A percentile compares a stretch with the other conserved stretches of the same genome.
These are phyloP conservation scores for Eulemur rufifrons DNA, from an alignment of 2,113 vertebrate genomes.

Conservation along the genomic window DNA sequence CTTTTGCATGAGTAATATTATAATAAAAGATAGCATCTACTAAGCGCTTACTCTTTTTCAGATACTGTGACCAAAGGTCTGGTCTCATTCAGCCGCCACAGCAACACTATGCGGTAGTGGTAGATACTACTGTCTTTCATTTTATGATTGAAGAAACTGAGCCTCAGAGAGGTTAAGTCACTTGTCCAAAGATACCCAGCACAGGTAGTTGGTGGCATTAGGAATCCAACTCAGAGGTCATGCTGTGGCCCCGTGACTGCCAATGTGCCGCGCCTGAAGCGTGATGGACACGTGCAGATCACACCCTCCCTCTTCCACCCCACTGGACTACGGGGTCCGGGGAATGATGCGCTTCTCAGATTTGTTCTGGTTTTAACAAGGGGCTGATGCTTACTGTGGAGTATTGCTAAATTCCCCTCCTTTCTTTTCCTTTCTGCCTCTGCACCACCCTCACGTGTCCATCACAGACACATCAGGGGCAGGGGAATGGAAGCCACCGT, in stretches of 20 bases:
- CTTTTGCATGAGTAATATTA: neutral
- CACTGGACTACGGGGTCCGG: neutral
- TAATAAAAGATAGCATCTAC: neutral
- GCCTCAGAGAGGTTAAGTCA: neutral
- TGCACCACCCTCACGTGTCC: neutral
- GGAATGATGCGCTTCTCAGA: neutral
- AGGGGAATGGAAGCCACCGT: neutral
- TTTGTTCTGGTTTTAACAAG: neutral
- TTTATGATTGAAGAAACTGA: neutral
- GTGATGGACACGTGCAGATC: neutral
- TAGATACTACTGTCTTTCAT: neutral
- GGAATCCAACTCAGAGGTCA: neutral
- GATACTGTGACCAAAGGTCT: neutral
- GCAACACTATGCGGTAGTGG: too few relatives aligned
- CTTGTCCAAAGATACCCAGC: neutral
- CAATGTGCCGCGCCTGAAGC: neutral
- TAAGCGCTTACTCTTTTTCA: neutral
- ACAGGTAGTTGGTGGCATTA: neutral
- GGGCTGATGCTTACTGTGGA: neutral
- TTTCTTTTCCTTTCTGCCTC: neutral
- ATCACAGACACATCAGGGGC: neutral
- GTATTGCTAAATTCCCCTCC: neutral
- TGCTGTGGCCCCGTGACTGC: rapidly evolving
- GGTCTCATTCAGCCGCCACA: neutral
- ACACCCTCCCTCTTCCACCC: neutral